phyloP scores from a whole-genome alignment of 2,797 vertebrate genomes.

The Mormyrus hasselquistii region DNA sequence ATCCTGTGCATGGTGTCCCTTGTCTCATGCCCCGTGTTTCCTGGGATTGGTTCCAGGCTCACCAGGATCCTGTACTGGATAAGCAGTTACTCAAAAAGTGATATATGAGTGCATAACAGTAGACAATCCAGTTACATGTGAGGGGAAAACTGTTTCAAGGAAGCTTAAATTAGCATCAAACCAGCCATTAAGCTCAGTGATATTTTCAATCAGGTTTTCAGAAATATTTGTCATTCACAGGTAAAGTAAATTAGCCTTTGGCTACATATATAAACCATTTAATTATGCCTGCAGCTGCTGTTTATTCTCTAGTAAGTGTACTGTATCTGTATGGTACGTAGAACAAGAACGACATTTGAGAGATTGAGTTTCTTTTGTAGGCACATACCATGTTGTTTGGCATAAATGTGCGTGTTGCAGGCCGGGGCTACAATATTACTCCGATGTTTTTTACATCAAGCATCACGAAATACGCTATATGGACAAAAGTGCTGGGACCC shows the following conservation, averaged over 20 bases:
- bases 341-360: background rate
- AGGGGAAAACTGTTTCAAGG: background rate
- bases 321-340: background rate
- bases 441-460: background rate
- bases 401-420: background rate
- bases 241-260: background rate
- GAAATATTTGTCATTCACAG: background rate
- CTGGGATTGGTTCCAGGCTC: background rate
- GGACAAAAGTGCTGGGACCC: background rate
- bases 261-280: background rate
- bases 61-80: background rate
- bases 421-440: background rate
- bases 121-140: background rate
- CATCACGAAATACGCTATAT: background rate
- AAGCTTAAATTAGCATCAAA: background rate
- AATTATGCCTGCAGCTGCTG: background rate
- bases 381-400: background rate
- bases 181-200: background rate
- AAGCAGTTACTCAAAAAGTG: background rate
- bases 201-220: background rate
- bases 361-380: background rate
- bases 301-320: background rate
- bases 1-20: background rate
- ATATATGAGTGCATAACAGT: background rate
- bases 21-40: background rate